Evolutionary conservation across 2,797 vertebrate species (phyloP), one percentile per base, ranked within the genome.

Genomic region (Mormyrops boulengeri): DNA sequence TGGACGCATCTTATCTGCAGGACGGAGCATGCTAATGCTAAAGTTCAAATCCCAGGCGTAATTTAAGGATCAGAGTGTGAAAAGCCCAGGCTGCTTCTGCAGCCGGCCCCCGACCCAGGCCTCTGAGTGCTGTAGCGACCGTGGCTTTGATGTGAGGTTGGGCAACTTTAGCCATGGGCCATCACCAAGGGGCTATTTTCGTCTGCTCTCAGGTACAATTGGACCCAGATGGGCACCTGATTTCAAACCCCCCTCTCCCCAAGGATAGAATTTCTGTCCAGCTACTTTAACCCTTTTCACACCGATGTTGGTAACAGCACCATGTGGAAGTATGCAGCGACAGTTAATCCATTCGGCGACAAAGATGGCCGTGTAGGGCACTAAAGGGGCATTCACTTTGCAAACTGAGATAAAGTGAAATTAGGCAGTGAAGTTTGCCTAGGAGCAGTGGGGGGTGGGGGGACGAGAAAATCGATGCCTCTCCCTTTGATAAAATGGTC

Each of bases 1-100:
- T 96, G 96, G 93, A 91, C 93, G 90, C 89, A 93, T 96, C 95
- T 95, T 94, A 94, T 96, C 95, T 95, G 91, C 92, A 92, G 93
- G 90, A 4, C 2, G 41, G 91, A 52, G 91, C 91, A 87, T 82
- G 52, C 91, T 91, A 93, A 94, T 93, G 93, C 91, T 80, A 1
- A 85, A 1, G 91, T 93, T 96, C 94, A 94, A 94, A 93, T 91
- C 90, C 93, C 90, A 91, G 90, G 92, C 91, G 89, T 53, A 44
- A 6, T 91, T 90, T 91, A 90, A 91, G 88, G 89, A 66, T 92
- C 93, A 91, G 4, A 0, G 87, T 89, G 88, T 89, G 91, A 92
- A 91, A 89, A 77, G n/a, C 38, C 53, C 85, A 17, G 57, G 34
- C n/a, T 17, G 73, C 87, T 92, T 88, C 92, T 91, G 91, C 91